Evolutionary conservation across 2,888 invertebrate species (phyloP).

Genomic region (Chloromyia formosa): DNA sequence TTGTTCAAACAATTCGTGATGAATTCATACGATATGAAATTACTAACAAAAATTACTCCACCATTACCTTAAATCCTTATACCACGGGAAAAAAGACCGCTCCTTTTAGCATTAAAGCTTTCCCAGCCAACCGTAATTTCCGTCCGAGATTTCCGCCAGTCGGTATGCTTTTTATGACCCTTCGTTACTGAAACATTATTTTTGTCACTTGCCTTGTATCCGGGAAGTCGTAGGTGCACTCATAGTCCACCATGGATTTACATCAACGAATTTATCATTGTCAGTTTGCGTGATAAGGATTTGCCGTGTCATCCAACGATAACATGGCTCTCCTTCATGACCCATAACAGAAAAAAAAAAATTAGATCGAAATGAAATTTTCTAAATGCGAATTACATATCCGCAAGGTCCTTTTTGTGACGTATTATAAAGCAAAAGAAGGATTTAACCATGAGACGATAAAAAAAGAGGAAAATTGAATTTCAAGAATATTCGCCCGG

Average conservation of each 20-base stretch:
- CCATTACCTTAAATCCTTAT: conserved; percentile 9
- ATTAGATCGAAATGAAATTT: conserved; percentile 1
- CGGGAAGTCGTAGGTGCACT: too few relatives aligned
- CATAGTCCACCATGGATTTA: not conserved
- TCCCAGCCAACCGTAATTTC: not conserved
- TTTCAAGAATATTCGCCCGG: too few relatives aligned
- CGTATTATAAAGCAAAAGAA: not conserved
- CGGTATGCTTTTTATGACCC: not conserved
- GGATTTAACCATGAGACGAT: not conserved
- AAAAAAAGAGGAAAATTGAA: not conserved
- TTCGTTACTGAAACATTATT: not conserved
- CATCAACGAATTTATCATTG: conserved; percentile 25
- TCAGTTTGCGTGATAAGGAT: conserved; percentile 36
- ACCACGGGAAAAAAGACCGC: too few relatives aligned
- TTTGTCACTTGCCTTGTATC: not conserved
- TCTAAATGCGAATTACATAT: not conserved
- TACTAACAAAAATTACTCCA: conserved; percentile 2
- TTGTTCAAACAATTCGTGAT: not conserved
- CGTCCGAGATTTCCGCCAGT: not conserved
- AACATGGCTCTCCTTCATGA: conserved; percentile 8
- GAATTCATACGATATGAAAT: not conserved
- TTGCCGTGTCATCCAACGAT: conserved; percentile 34
- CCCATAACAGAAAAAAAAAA: not conserved
- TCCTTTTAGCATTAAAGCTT: too few relatives aligned
- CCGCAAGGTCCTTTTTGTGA: not conserved